Percentiles rank a stretch among this genome's conserved stretches.
These are phyloP conservation scores for Dermatemys mawii DNA, from an alignment of 2,113 vertebrate genomes.

Conservation along the genomic window DNA sequence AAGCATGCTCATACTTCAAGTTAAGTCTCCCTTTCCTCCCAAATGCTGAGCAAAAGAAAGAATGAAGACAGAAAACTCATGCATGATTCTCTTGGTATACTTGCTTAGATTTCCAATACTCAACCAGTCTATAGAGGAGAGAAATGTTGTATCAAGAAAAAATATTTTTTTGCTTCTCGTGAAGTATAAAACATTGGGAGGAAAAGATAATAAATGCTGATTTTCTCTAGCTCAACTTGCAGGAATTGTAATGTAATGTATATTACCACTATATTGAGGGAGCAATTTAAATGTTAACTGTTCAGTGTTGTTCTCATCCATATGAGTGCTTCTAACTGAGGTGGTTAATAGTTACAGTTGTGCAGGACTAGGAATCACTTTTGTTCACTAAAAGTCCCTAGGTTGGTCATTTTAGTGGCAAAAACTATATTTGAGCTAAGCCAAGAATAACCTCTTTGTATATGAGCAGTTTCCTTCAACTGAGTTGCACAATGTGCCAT, in stretches of 20 bases:
- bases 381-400: conserved; percentile 68
- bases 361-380: conserved; percentile 65
- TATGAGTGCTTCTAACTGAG: conserved; percentile 43
- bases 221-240: conserved; percentile 47
- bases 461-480: conserved; percentile 70
- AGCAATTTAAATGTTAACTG: conserved; percentile 72
- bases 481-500: conserved; percentile 72
- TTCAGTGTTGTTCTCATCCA: conserved; percentile 44
- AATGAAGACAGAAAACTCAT: conserved; percentile 14
- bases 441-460: conserved; percentile 82
- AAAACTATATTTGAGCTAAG: conserved; percentile 76
- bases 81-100: conserved; percentile 32
- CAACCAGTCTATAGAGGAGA: conserved; percentile 28
- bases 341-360: conserved; percentile 68
- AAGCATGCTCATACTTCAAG: neutral
- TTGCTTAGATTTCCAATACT: conserved; percentile 12
- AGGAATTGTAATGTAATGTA: conserved; percentile 49
- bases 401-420: conserved; percentile 77
- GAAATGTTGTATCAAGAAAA: conserved; percentile 10
- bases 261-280: conserved; percentile 51
- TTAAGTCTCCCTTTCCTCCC: neutral
- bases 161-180: neutral
- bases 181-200: conserved; percentile 17
- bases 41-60: conserved; percentile 3
- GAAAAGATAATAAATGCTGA: conserved; percentile 43